phyloP scores from a whole-genome alignment of 2,113 vertebrate species.

The Danionella cerebrum region DNA sequence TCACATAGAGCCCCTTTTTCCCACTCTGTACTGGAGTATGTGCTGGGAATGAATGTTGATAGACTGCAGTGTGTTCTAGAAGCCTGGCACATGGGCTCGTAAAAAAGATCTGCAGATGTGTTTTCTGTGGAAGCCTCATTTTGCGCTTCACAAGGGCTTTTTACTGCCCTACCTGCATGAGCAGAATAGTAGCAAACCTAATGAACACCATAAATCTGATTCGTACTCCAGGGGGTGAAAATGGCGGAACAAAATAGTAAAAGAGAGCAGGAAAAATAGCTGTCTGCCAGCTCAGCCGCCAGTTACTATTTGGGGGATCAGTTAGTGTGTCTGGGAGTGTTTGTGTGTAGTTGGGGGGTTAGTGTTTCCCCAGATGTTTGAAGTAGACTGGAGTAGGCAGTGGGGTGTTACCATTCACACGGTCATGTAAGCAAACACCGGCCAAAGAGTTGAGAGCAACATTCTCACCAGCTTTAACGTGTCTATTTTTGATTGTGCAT shows the following conservation, averaged over 20 bases:
- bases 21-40: constrained; percentile 22
- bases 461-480: not conserved
- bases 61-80: constrained; percentile 27
- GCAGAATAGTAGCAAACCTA: constrained; percentile 37
- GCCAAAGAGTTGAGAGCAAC: not conserved
- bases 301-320: not conserved
- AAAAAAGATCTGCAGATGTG: constrained; percentile 26
- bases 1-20: constrained; percentile 2
- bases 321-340: constrained; percentile 25
- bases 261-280: constrained; percentile 13
- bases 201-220: constrained; percentile 56
- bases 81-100: constrained; percentile 36
- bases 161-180: constrained; percentile 43
- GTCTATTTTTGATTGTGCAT: not conserved
- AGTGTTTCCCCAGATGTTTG: constrained; percentile 37
- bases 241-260: constrained; percentile 17
- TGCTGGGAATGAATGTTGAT: constrained; percentile 34
- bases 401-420: constrained; percentile 37
- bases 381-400: constrained; percentile 4
- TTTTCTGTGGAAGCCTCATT: not conserved
- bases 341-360: constrained; percentile 10
- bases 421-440: constrained; percentile 25
- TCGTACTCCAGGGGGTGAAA: constrained; percentile 28
- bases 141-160: constrained; percentile 12
- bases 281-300: constrained; percentile 31